phyloP scores from a whole-genome alignment of 2,888 invertebrate genomes.

The Bugula neritina region DNA sequence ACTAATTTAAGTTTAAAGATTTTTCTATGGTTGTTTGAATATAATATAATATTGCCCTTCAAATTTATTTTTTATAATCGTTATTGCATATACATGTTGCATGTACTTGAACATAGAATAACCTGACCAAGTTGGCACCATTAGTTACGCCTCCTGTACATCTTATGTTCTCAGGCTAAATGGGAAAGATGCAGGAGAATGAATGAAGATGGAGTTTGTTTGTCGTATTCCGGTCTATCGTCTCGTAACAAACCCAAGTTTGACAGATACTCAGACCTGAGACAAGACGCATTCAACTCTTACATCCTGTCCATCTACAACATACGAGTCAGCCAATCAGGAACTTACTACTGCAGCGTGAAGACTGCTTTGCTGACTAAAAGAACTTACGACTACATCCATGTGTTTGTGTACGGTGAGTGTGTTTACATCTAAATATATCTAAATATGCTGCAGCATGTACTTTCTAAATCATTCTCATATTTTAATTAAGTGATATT shows the following conservation, averaged over 20 bases:
- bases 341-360: background rate
- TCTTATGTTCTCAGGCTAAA: too few species aligned
- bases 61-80: too few species aligned
- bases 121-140: too few species aligned
- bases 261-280: background rate
- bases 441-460: too few species aligned
- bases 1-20: too few species aligned
- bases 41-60: too few species aligned
- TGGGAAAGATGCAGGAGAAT: constrained; percentile 16
- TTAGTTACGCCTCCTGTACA: too few species aligned
- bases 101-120: too few species aligned
- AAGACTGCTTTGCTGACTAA: background rate
- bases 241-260: background rate
- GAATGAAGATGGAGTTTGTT: background rate
- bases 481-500: too few species aligned
- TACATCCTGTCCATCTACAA: background rate
- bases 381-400: background rate
- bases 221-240: background rate
- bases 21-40: too few species aligned
- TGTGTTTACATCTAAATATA: background rate
- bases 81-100: too few species aligned
- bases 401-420: constrained; percentile 7
- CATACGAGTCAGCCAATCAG: background rate
- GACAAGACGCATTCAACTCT: background rate
- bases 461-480: too few species aligned